Evolutionary conservation across 2,113 vertebrate genomes (phyloP).

Genomic region (Pycnonotus jocosus): DNA sequence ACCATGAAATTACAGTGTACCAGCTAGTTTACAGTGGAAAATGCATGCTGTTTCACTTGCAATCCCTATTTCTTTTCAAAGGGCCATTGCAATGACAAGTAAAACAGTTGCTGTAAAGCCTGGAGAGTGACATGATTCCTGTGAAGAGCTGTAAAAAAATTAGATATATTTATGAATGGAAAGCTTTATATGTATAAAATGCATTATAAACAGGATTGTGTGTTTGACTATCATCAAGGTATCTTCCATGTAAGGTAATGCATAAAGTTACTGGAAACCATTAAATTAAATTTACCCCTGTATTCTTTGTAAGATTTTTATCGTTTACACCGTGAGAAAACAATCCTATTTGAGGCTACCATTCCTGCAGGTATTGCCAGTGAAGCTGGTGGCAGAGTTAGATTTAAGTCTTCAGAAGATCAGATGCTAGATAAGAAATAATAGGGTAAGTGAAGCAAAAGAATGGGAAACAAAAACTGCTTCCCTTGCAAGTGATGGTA

Average conservation of each 20-base stretch:
- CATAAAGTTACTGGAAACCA: background rate
- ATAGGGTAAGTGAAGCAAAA: background rate
- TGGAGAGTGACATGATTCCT: background rate
- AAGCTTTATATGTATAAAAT: background rate
- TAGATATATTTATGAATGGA: background rate
- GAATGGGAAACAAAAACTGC: background rate
- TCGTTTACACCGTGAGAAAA: background rate
- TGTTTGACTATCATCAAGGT: background rate
- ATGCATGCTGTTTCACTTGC: background rate
- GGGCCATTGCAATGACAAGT: background rate
- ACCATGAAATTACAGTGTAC: background rate
- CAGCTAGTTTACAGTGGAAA: background rate
- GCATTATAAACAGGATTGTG: background rate
- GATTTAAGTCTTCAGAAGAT: background rate
- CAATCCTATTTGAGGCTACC: background rate
- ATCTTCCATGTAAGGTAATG: background rate
- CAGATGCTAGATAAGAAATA: background rate
- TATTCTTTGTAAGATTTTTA: background rate
- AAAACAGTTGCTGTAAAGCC: constrained; percentile 1
- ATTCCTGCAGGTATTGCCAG: background rate
- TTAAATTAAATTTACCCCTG: background rate
- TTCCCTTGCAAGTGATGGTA: background rate
- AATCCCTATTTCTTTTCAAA: background rate
- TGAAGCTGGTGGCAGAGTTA: background rate
- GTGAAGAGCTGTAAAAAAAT: background rate